These are phyloP conservation scores for Perizoma affinitatum DNA, from an alignment of 2,888 invertebrate species.

Conservation along the genomic window DNA sequence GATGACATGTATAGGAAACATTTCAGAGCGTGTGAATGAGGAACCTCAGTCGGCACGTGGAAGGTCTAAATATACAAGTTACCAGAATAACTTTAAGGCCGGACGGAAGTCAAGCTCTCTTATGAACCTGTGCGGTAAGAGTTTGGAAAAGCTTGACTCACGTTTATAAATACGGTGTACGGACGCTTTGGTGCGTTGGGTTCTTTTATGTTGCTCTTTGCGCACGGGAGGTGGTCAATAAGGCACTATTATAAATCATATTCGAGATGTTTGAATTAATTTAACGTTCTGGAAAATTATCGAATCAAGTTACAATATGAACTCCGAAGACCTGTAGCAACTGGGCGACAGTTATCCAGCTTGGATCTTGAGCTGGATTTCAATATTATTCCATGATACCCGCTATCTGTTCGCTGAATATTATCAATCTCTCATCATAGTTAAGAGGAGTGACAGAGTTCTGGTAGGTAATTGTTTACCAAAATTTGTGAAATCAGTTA, in stretches of 20 bases:
- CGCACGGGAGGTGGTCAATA: conserved; percentile 41
- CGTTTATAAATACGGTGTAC: conserved; percentile 64
- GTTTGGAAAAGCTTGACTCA: conserved; percentile 73
- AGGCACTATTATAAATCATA: not conserved
- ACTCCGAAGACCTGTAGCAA: too few species aligned
- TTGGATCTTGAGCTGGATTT: too few species aligned
- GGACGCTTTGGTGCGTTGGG: conserved; percentile 77
- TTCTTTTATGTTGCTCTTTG: conserved; percentile 66
- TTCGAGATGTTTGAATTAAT: not conserved
- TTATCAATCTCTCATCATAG: too few species aligned
- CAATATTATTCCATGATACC: too few species aligned
- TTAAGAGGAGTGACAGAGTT: too few species aligned
- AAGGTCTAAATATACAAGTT: conserved; percentile 93
- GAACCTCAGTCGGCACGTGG: conserved; percentile 91
- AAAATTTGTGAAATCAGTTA: too few species aligned
- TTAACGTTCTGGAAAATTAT: not conserved
- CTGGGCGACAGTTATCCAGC: too few species aligned
- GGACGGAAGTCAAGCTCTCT: conserved; percentile 96
- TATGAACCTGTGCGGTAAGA: conserved; percentile 98
- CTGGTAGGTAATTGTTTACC: too few species aligned
- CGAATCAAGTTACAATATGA: too few species aligned
- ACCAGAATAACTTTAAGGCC: conserved; percentile 93
- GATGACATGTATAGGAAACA: conserved; percentile 82
- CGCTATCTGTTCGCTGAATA: too few species aligned
- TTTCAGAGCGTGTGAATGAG: conserved; percentile 93